Percentiles rank a stretch among this genome's conserved stretches.
Conservation (phyloP, 2,797 vertebrate species). For the Cuniculus paca region DNA sequence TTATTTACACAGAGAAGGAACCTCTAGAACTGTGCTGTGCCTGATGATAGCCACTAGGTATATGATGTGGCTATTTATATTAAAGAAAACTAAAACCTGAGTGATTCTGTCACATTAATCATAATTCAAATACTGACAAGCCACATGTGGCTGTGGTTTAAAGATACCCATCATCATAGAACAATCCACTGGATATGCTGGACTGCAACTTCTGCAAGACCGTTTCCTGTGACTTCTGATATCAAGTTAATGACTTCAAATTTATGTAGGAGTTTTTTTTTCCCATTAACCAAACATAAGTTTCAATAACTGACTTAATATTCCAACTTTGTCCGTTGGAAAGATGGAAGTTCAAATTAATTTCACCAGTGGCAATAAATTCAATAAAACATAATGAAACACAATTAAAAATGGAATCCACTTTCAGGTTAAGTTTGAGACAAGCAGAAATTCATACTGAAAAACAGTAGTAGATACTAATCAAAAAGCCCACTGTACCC, state of each 20-base stretch:
- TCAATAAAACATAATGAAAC: background rate
- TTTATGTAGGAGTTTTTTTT: background rate
- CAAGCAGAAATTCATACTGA: background rate
- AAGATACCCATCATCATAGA: background rate
- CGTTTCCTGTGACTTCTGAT: background rate
- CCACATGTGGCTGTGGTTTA: background rate
- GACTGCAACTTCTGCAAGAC: background rate
- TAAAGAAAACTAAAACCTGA: slow-evolving; percentile 1
- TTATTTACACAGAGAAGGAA: background rate
- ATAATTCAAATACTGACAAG: background rate
- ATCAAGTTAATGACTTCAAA: background rate
- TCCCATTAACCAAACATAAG: background rate
- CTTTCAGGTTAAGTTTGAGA: slow-evolving; percentile 29
- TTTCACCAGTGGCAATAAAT: slow-evolving; percentile 35
- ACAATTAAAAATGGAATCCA: background rate
- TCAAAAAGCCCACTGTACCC: background rate
- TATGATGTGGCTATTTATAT: background rate
- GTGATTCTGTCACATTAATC: background rate
- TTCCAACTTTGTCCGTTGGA: background rate
- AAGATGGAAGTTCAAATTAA: slow-evolving; percentile 20
- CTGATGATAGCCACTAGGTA: background rate
- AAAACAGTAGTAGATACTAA: background rate
- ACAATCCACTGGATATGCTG: background rate
- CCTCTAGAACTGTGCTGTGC: background rate
- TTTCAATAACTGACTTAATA: background rate